Conservation (phyloP, 2,888 invertebrate genomes). For the Conops quadrifasciatus region DNA sequence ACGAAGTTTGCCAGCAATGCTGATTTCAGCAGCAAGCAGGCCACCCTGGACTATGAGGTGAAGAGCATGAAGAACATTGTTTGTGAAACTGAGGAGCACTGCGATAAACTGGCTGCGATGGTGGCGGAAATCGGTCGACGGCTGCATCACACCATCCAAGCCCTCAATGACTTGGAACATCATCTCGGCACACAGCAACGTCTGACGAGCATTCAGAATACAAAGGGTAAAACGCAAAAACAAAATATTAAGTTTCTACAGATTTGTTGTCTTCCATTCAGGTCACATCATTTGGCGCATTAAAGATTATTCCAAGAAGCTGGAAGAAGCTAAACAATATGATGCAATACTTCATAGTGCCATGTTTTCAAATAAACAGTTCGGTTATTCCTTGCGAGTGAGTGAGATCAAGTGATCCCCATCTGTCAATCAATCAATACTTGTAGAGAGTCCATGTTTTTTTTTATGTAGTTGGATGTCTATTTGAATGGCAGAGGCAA, state of each 20-base stretch:
- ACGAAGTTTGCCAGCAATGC: constrained; percentile 52
- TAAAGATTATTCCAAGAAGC: constrained; percentile 71
- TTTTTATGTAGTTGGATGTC: constrained; percentile 69
- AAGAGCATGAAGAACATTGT: constrained; percentile 67
- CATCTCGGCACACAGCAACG: constrained; percentile 61
- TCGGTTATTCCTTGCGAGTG: constrained; percentile 79
- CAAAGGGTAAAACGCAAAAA: no score
- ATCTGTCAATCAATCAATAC: background rate
- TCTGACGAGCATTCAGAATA: constrained; percentile 59
- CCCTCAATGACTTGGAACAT: constrained; percentile 66
- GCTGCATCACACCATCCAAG: constrained; percentile 66
- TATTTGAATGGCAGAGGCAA: constrained; percentile 79
- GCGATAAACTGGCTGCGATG: constrained; percentile 66
- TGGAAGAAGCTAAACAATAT: constrained; percentile 74
- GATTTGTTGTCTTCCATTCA: constrained; percentile 45
- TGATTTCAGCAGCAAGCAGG: constrained; percentile 66
- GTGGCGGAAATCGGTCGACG: constrained; percentile 61
- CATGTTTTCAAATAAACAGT: constrained; percentile 74
- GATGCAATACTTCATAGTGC: constrained; percentile 74
- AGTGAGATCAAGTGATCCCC: constrained; percentile 36
- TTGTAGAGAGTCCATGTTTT: background rate
- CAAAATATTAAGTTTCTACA: no score
- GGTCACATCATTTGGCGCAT: constrained; percentile 77
- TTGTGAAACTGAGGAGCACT: constrained; percentile 67
- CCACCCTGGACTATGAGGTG: constrained; percentile 66